phyloP scores from a whole-genome alignment of 2,113 vertebrate species.

The Daubentonia madagascariensis region DNA sequence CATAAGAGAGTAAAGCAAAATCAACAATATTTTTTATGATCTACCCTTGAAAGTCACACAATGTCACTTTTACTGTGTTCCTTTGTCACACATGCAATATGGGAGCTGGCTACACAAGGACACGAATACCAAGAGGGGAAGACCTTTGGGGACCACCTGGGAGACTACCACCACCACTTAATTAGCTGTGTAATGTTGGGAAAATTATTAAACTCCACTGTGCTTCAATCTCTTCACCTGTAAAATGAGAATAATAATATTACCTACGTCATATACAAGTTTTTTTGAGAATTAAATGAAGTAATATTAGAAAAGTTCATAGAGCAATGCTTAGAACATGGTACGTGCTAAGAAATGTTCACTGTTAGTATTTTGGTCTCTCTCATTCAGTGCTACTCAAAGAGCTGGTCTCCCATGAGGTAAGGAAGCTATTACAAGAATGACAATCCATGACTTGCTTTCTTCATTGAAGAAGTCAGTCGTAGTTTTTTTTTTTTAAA shows the following conservation, averaged over 20 bases:
- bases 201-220: background rate
- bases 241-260: background rate
- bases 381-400: background rate
- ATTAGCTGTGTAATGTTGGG: background rate
- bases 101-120: background rate
- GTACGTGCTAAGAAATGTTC: background rate
- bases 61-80: background rate
- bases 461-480: background rate
- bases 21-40: background rate
- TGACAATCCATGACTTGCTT: background rate
- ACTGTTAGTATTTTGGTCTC: background rate
- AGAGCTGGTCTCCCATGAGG: background rate
- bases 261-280: background rate
- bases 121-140: too few relatives aligned
- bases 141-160: accelerated
- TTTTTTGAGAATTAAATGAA: background rate
- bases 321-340: background rate
- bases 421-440: background rate
- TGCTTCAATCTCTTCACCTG: background rate
- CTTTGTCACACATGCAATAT: background rate
- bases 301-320: background rate
- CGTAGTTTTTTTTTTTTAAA: background rate
- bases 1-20: background rate
- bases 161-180: background rate
- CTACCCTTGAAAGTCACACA: background rate